Conservation (phyloP, 2,797 vertebrate genomes). For the Argentina silus region DNA sequence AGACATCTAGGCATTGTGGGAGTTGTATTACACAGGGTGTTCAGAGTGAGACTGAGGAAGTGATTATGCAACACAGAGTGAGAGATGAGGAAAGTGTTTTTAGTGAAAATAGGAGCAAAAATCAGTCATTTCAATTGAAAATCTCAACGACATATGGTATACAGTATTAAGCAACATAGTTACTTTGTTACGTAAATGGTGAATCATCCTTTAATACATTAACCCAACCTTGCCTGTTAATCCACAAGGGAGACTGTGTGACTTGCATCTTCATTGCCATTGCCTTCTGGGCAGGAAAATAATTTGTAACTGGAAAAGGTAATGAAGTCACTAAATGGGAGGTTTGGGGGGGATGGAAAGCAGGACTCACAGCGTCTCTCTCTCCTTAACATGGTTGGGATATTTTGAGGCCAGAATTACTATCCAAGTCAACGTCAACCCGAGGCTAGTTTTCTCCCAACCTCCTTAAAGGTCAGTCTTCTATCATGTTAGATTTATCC, state of each 20-base stretch:
- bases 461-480: neutral
- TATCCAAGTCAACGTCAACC: neutral
- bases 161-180: no score
- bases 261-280: conserved; percentile 72
- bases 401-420: neutral
- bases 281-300: conserved; percentile 70
- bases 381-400: neutral
- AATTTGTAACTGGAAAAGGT: conserved; percentile 72
- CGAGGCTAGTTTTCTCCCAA: neutral
- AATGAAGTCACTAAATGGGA: conserved; percentile 69
- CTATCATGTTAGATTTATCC: neutral
- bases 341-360: conserved; percentile 29
- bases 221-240: conserved; percentile 66
- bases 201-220: conserved; percentile 46
- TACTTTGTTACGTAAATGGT: no score
- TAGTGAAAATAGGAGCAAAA: no score
- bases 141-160: no score
- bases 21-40: no score
- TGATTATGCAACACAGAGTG: no score
- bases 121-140: no score
- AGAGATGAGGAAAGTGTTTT: no score
- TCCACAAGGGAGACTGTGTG: conserved; percentile 60
- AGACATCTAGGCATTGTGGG: no score
- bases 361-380: neutral
- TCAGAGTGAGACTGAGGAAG: no score